phyloP scores from a whole-genome alignment of 2,797 vertebrate genomes.

The Otolemur crassicaudatus region DNA sequence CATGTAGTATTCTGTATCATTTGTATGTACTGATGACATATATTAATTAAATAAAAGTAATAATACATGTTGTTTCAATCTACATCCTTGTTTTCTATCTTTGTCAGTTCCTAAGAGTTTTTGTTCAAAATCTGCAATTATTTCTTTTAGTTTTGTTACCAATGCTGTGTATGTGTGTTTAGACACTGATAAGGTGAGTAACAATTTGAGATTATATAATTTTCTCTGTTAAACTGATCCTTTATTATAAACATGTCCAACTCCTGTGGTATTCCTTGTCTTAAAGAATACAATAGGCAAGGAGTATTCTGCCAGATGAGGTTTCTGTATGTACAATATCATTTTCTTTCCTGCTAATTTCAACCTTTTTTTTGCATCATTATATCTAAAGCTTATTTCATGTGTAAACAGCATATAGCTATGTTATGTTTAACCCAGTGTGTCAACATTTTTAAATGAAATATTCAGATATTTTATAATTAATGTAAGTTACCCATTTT shows the following conservation, averaged over 20 bases:
- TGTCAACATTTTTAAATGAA: background rate
- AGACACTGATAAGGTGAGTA: background rate
- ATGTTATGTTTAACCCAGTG: background rate
- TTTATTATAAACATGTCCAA: background rate
- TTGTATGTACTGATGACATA: background rate
- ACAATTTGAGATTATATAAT: background rate
- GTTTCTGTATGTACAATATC: background rate
- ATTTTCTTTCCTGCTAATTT: background rate
- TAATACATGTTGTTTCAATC: no score
- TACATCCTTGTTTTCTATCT: background rate
- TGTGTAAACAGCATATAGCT: background rate
- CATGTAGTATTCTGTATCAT: background rate
- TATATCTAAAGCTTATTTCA: background rate
- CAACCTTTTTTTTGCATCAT: background rate
- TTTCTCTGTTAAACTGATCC: background rate
- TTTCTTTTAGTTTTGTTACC: background rate
- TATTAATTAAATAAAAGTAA: background rate
- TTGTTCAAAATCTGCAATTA: background rate
- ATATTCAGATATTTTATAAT: background rate
- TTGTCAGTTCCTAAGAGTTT: background rate
- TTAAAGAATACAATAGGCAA: background rate
- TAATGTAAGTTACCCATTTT: background rate
- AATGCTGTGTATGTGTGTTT: background rate
- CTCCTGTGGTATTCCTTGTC: background rate
- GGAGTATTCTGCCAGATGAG: background rate